phyloP scores from a whole-genome alignment of 2,888 invertebrate genomes.

The Meloe dianella region DNA sequence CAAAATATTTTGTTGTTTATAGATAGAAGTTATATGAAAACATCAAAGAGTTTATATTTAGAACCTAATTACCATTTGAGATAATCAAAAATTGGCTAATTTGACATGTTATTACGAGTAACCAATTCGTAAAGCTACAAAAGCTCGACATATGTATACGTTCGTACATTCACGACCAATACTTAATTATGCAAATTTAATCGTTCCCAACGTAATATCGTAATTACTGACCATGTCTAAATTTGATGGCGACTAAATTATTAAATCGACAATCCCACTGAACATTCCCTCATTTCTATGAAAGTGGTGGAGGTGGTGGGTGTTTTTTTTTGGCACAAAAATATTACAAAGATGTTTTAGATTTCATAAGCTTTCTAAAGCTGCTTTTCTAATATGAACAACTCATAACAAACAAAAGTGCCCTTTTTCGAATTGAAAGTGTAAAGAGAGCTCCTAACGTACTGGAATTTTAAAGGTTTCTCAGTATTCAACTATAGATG shows the following conservation, averaged over 20 bases:
- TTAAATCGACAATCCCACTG: not conserved
- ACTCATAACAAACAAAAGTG: not conserved
- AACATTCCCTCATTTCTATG: not conserved
- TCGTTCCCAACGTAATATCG: slow-evolving; percentile 3
- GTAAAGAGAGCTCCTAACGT: not conserved
- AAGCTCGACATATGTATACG: not conserved
- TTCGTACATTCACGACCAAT: not conserved
- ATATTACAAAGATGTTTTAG: not conserved
- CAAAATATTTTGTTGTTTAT: not conserved
- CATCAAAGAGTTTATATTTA: slow-evolving; percentile 1
- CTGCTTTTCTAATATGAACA: not conserved
- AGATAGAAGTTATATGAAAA: not conserved
- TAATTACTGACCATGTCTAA: slow-evolving; percentile 13
- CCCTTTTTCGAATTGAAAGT: not conserved
- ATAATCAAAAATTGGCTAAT: slow-evolving; percentile 8
- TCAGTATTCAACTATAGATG: not conserved
- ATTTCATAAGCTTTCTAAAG: not conserved
- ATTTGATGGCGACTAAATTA: slow-evolving; percentile 10
- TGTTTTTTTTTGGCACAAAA: not conserved
- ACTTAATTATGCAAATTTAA: slow-evolving; percentile 19
- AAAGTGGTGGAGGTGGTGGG: not conserved
- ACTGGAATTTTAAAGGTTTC: not conserved
- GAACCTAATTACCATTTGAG: not conserved
- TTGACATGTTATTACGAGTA: slow-evolving; percentile 20
- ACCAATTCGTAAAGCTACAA: slow-evolving; percentile 8